Evolutionary conservation across 2,888 invertebrate genomes (phyloP), one percentile per base, ranked within the genome.

Genomic region (Lasioglossum vierecki): DNA sequence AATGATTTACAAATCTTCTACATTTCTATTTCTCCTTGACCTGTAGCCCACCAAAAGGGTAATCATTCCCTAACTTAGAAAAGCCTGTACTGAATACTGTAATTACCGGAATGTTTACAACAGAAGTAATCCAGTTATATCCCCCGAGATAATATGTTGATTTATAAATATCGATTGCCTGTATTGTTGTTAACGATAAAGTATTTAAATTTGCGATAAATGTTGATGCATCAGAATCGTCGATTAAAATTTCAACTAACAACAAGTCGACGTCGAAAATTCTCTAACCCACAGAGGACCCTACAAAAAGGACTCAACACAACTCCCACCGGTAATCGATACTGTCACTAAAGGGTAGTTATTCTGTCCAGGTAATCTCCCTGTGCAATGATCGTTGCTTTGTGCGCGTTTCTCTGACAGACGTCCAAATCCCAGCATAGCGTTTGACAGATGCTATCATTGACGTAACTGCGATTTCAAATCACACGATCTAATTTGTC

Each of bases 401-500:
- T 30, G 46, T 26, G 46, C 26, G 44, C 71, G 15, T 68, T 18
- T 15, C 46, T 8, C 5, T 9, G 46, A 72, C 72, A 30, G 57
- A 26, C 26, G 15, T 46, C 41, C 15, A 72, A 73, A 73, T 76
- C 73, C 57, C 26, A 35, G 49, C 68, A n/a, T 9, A 53, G 53
- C 68, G 53, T 85, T 77, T 80, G 85, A 80, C 46, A 30, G 30
- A 13, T 2, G 53, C 15, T 70, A 57, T 57, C 41, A 22, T 9
- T 68, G 68, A 85, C 53, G 39, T 15, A 68, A 66, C 86, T 57
- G 82, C 73, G 86, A 86, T 86, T 86, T 77, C 41, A 79, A 77
- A 86, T 79, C 82, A 57, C 79, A 57, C 11, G 74, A 80, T 84
- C 66, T 39, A n/a, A 30, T 71, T 66, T 39, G 22, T 60, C 57